A percentile compares a stretch with the other conserved stretches of the same genome.
These are phyloP conservation scores for Grammomys surdaster DNA, from an alignment of 2,113 vertebrate species.

Conservation along the genomic window DNA sequence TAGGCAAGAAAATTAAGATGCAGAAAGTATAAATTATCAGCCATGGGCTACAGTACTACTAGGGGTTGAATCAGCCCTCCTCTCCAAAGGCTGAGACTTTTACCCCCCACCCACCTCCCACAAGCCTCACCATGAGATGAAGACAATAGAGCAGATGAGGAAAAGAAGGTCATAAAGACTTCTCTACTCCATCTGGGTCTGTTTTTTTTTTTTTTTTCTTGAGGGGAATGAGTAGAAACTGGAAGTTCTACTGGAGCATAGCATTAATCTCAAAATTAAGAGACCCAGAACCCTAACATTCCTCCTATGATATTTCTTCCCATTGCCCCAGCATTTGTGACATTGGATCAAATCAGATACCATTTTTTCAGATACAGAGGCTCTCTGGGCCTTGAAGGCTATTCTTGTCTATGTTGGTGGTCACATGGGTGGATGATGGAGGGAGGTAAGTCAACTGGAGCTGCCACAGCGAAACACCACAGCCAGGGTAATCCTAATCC, in stretches of 20 bases:
- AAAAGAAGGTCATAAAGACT: neutral
- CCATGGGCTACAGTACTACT: neutral
- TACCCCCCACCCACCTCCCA: accelerated
- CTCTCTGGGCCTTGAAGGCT: neutral
- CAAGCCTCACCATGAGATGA: neutral
- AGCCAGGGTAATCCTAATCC: too few species aligned
- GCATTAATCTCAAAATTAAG: neutral
- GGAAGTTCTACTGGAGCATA: too few species aligned
- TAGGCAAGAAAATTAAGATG: neutral
- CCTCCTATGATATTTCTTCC: neutral
- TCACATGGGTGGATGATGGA: neutral
- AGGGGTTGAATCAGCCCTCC: neutral
- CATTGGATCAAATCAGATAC: neutral
- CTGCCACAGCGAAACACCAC: neutral
- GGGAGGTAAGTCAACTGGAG: neutral
- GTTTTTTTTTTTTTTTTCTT: neutral
- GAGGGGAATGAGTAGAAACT: neutral
- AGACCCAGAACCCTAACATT: too few species aligned
- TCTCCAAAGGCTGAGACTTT: neutral
- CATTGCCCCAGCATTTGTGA: neutral
- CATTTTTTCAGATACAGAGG: neutral
- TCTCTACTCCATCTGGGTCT: neutral
- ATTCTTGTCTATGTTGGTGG: neutral
- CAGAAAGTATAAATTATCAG: neutral
- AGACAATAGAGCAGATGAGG: neutral